These are phyloP conservation scores for Ptilorrhoa leucosticta DNA, from an alignment of 2,113 vertebrate genomes.

Conservation along the genomic window DNA sequence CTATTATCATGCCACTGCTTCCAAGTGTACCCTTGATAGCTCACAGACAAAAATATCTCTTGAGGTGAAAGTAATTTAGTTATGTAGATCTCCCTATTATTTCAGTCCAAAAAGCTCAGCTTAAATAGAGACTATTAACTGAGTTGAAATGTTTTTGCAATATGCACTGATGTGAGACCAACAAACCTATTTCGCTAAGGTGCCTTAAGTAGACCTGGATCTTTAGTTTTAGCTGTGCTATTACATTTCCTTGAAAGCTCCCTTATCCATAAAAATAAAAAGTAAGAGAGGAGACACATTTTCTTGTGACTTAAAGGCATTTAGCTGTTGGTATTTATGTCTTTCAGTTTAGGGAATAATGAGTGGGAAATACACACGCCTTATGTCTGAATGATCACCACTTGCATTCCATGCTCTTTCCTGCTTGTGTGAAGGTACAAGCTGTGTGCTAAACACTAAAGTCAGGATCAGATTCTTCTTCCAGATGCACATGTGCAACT, in stretches of 20 bases:
- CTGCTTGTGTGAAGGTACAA: not conserved
- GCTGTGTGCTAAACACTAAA: not conserved
- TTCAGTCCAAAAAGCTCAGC: slow-evolving; percentile 2
- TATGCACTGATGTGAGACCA: not conserved
- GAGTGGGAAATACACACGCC: not conserved
- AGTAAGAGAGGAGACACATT: not conserved
- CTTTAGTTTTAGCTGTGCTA: slow-evolving; percentile 32
- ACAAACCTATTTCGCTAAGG: slow-evolving; percentile 18
- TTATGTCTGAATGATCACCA: not conserved
- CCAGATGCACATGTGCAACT: not conserved
- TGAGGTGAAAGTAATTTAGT: slow-evolving; percentile 49
- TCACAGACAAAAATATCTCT: slow-evolving; percentile 40
- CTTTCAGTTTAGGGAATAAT: not conserved
- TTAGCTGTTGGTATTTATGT: not conserved
- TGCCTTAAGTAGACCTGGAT: not conserved
- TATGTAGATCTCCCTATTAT: slow-evolving; percentile 32
- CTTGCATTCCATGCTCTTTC: not conserved
- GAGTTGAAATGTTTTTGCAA: slow-evolving; percentile 13
- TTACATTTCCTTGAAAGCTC: slow-evolving; percentile 47
- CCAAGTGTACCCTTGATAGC: slow-evolving; percentile 41
- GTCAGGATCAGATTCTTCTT: not conserved
- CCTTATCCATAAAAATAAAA: not conserved
- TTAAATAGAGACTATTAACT: slow-evolving; percentile 28
- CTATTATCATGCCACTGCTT: not conserved
- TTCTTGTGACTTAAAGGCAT: not conserved